A percentile compares a stretch with the other conserved stretches of the same genome.
Conservation (phyloP, 2,113 vertebrate genomes). For the Junco hyemalis region DNA sequence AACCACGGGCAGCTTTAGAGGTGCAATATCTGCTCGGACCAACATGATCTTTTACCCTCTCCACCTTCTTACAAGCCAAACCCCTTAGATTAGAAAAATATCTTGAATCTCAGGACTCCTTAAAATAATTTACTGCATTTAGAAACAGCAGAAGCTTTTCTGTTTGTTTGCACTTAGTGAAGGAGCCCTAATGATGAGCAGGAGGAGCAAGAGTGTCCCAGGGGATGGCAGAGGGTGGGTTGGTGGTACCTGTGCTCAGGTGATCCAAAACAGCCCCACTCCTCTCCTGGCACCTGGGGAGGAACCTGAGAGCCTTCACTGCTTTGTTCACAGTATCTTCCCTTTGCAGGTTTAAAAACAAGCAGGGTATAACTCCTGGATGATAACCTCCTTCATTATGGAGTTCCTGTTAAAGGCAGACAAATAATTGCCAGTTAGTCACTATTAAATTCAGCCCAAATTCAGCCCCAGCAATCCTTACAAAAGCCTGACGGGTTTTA, state of each 20-base stretch:
- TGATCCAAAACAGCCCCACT: background rate
- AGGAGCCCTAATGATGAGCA: background rate
- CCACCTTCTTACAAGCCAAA: background rate
- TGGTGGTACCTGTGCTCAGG: background rate
- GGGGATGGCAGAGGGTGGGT: background rate
- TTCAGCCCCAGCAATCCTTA: constrained; percentile 31
- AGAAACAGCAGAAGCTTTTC: background rate
- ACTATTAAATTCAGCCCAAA: constrained; percentile 31
- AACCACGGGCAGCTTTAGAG: background rate
- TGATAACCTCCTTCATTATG: background rate
- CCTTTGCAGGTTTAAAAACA: background rate
- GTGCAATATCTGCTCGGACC: background rate
- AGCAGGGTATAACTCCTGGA: background rate
- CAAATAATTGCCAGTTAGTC: constrained; percentile 31
- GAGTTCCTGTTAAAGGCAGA: constrained; percentile 30
- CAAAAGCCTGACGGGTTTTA: constrained; percentile 54
- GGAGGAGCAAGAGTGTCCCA: accelerated
- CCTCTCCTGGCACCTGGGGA: background rate
- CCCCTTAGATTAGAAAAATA: background rate
- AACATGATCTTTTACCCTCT: accelerated
- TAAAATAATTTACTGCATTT: background rate
- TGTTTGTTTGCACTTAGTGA: background rate
- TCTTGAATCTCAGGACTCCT: background rate
- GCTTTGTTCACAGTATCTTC: background rate
- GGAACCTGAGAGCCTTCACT: background rate